Conservation (phyloP, 2,888 invertebrate species). For the Eristalis tenax region DNA sequence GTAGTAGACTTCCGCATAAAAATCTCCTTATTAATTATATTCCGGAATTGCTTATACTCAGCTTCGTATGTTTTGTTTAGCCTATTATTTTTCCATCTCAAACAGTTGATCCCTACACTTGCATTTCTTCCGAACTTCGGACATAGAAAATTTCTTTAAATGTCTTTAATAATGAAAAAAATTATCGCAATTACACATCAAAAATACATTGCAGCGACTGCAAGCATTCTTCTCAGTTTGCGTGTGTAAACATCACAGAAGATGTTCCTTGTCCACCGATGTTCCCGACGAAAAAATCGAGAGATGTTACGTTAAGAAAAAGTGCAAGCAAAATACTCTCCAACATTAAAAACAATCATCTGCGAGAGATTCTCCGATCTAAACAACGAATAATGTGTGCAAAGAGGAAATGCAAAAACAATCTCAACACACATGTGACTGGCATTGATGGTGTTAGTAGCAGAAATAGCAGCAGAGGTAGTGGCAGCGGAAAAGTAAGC, state of each 20-base stretch:
- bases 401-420: constrained; percentile 25
- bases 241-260: background rate
- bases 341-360: background rate
- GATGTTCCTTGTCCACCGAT: background rate
- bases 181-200: too few relatives aligned
- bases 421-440: constrained; percentile 6
- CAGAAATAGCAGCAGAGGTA: background rate
- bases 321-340: background rate
- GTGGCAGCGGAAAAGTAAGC: background rate
- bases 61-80: too few relatives aligned
- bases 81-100: too few relatives aligned
- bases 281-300: background rate
- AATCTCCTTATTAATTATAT: too few relatives aligned
- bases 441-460: background rate
- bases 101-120: too few relatives aligned
- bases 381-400: constrained; percentile 7
- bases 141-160: too few relatives aligned
- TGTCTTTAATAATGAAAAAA: too few relatives aligned
- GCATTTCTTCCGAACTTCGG: too few relatives aligned
- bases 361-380: background rate
- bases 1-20: too few relatives aligned
- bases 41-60: too few relatives aligned
- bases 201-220: too few relatives aligned
- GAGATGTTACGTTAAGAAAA: background rate
- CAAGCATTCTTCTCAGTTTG: background rate